Evolutionary conservation across 1,140 invertebrate species (phyloP).

Genomic region (Leptopilina clavipes): DNA sequence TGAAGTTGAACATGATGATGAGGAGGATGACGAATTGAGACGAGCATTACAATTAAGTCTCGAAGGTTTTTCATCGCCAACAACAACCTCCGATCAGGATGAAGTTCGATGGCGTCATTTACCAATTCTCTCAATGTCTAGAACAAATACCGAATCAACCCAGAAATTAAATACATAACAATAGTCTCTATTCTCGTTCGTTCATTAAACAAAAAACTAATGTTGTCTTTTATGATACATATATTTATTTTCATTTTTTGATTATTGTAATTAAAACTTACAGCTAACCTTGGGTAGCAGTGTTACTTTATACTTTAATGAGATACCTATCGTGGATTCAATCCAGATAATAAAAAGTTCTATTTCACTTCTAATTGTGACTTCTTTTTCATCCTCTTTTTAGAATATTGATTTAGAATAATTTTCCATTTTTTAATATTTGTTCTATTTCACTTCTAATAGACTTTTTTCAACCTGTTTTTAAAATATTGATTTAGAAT

Average conservation of each 20-base stretch:
- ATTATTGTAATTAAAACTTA: constrained; percentile 28
- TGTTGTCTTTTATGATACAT: constrained; percentile 27
- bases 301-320: not conserved
- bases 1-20: constrained; percentile 50
- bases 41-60: constrained; percentile 77
- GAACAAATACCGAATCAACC: not conserved
- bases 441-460: no score
- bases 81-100: constrained; percentile 67
- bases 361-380: constrained; percentile 12
- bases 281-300: constrained; percentile 4
- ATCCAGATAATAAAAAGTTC: constrained; percentile 28
- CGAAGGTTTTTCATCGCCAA: constrained; percentile 72
- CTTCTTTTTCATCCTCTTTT: not conserved
- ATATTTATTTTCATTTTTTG: constrained; percentile 28
- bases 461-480: no score
- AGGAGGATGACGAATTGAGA: constrained; percentile 74
- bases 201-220: not conserved
- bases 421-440: no score
- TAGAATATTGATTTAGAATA: no score
- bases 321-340: constrained; percentile 3
- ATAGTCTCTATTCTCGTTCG: not conserved
- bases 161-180: constrained; percentile 29
- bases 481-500: no score
- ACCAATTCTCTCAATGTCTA: constrained; percentile 23
- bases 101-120: constrained; percentile 63